Base-by-base conservation (phyloP, 2,888 invertebrate species). In the Platerodrilus igneus region DNA sequence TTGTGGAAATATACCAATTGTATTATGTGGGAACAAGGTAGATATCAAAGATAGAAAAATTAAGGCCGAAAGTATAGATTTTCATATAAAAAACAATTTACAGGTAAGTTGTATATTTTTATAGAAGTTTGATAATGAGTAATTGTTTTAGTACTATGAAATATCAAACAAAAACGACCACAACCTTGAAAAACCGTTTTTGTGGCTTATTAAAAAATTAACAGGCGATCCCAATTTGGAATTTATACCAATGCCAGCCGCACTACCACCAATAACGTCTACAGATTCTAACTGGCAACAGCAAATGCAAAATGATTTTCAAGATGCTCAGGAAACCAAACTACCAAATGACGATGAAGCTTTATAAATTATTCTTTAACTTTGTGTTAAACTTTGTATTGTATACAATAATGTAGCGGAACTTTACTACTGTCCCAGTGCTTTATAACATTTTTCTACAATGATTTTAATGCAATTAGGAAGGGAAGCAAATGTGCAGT, bases 41-140 rank as follows among this genome's bases (percentile, higher is more conserved):
- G 99, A 99, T 64, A 95, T 99, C 63, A 99, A 99, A 69, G 99
- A 99, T 72, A 84, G 99, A 59, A 99, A 99, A 81, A 99, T 99
- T 48, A 99, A 99, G 73, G 97, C 99, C 33, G 99, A 99, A 77
- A 88, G 93, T 60, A 99, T 99, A 67, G 93, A 96, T 7, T 99
- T 99, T 73, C 99, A 99, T 69, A 81, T 99, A 59, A 97, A 99
- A 81, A 99, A 99, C 83, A 97, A 97, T 68, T 76, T 97, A 50
- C 96, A 96, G 86, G 95, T 95, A 36, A 5, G 34, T 34, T 8
- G 14, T 28, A 29, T 29, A 21, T n/a, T 2, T 9, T 18, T 4
- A 8, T 5, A 13, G n/a, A 33, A 34, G 27, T 19, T 19, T 42
- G 6, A 48, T 45, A 10, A 4, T 4, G 17, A 11, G 41, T 38